These are phyloP conservation scores for Hephaestus fuliginosus DNA, from an alignment of 2,797 vertebrate genomes.

Conservation along the genomic window DNA sequence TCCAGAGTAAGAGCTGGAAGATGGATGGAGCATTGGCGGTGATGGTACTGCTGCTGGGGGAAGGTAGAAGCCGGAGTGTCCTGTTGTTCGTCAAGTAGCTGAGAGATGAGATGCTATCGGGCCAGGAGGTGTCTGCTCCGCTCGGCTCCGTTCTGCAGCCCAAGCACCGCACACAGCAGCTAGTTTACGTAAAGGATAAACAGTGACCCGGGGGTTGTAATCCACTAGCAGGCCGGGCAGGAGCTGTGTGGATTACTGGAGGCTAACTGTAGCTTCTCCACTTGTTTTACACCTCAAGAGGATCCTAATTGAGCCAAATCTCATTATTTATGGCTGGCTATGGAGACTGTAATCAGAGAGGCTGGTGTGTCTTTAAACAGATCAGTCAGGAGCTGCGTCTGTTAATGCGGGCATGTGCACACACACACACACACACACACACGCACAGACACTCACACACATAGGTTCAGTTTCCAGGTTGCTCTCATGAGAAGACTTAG, in stretches of 20 bases:
- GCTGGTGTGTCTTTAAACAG: constrained; percentile 82
- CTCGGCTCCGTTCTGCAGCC: constrained; percentile 48
- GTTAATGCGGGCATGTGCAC: constrained; percentile 48
- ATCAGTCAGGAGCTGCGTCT: constrained; percentile 71
- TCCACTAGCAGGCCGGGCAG: constrained; percentile 80
- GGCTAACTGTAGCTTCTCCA: constrained; percentile 79
- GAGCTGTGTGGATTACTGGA: constrained; percentile 83
- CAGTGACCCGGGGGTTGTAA: constrained; percentile 81
- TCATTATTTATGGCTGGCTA: constrained; percentile 85
- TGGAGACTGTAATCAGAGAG: constrained; percentile 80
- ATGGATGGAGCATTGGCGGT: constrained; percentile 73
- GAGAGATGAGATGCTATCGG: constrained; percentile 85
- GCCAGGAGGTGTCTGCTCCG: constrained; percentile 79
- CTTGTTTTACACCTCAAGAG: constrained; percentile 84
- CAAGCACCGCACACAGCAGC: constrained; percentile 61
- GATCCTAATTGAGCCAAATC: constrained; percentile 87
- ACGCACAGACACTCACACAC: constrained; percentile 21
- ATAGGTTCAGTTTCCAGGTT: constrained; percentile 56
- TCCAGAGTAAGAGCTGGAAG: constrained; percentile 72
- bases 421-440: constrained; percentile 26
- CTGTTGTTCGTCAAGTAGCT: constrained; percentile 83
- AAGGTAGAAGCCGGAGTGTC: constrained; percentile 72
- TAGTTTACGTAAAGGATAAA: constrained; percentile 86
- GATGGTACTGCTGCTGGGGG: constrained; percentile 67
- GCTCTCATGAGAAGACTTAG: constrained; percentile 63